Conservation (phyloP, 1,140 invertebrate species). For the Hypothenemus hampei region DNA sequence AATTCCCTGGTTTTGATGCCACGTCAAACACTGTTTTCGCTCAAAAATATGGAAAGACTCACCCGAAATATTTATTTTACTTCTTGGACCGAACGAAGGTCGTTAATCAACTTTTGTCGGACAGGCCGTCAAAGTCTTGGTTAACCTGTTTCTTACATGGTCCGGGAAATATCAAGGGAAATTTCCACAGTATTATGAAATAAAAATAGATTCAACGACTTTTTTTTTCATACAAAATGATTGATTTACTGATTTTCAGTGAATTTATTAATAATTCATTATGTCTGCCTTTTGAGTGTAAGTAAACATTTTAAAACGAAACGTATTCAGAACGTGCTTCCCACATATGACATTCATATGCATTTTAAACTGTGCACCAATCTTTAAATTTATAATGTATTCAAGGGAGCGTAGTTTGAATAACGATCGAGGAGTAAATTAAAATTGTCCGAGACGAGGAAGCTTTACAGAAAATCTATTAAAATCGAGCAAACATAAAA, state of each 20-base stretch:
- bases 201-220: neutral
- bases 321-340: neutral
- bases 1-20: constrained; percentile 4
- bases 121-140: constrained; percentile 1
- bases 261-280: no score
- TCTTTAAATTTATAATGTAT: no score
- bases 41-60: constrained; percentile 4
- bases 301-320: no score
- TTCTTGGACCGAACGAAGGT: constrained; percentile 3
- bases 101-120: constrained; percentile 8
- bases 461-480: no score
- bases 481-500: no score
- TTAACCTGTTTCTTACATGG: constrained; percentile 1
- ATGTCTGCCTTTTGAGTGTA: no score
- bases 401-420: no score
- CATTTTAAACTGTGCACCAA: neutral
- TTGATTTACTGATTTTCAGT: no score
- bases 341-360: neutral
- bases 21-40: constrained; percentile 8
- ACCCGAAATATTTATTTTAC: constrained; percentile 5
- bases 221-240: neutral
- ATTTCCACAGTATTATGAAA: constrained; percentile 6
- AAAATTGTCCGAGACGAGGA: no score
- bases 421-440: no score
- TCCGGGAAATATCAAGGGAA: constrained; percentile 5